These are phyloP conservation scores for Diarsia rubi DNA, from an alignment of 2,888 invertebrate genomes.

Conservation along the genomic window DNA sequence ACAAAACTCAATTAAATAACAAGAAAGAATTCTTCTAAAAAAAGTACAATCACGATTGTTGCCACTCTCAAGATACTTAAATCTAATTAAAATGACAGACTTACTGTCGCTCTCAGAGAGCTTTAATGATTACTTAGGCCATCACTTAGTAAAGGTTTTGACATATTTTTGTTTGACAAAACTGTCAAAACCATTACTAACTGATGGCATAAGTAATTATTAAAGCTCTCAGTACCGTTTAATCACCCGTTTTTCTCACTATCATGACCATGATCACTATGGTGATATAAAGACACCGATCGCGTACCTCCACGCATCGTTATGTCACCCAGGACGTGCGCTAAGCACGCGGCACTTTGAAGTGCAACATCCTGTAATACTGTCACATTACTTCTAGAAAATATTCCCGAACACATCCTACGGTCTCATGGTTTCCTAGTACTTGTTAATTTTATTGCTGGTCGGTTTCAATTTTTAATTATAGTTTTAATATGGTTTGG, in stretches of 20 bases:
- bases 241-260: slow-evolving; percentile 14
- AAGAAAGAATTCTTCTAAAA: neutral
- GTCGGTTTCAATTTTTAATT: slow-evolving; percentile 18
- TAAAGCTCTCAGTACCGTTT: too few relatives aligned
- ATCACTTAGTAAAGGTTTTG: too few relatives aligned
- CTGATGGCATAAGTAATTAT: too few relatives aligned
- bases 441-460: slow-evolving; percentile 8
- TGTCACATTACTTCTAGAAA: slow-evolving; percentile 49
- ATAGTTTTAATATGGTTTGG: neutral
- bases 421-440: slow-evolving; percentile 17
- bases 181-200: too few relatives aligned
- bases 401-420: neutral
- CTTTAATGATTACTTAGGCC: too few relatives aligned
- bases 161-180: too few relatives aligned
- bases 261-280: neutral
- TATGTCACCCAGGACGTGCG: slow-evolving; percentile 56
- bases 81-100: slow-evolving; percentile 51
- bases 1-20: neutral
- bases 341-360: slow-evolving; percentile 46
- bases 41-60: slow-evolving; percentile 4
- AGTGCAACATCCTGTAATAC: slow-evolving; percentile 41
- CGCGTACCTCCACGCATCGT: slow-evolving; percentile 39
- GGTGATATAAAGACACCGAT: slow-evolving; percentile 32
- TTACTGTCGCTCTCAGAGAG: too few relatives aligned
- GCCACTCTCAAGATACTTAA: slow-evolving; percentile 7